Evolutionary conservation across 2,888 invertebrate species (phyloP), one percentile per base, ranked within the genome.

Genomic region (Limnephilus marmoratus): DNA sequence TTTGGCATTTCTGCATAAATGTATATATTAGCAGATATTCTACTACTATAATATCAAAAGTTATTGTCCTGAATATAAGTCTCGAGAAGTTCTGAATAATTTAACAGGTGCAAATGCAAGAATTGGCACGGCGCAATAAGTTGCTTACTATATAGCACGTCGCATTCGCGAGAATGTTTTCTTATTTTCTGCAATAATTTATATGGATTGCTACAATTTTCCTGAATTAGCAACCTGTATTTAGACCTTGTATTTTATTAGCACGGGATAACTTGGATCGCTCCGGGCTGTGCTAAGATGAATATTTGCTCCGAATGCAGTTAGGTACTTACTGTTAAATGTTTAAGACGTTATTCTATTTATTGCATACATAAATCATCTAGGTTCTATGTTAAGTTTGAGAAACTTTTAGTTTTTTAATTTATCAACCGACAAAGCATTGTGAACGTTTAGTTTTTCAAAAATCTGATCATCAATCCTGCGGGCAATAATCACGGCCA

Each of bases 401-500:
- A 3, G 68, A 24, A 68, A 9, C 9, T 24, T 24, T 7, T 68
- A 5, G 5, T 68, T 68, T 24, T n/a, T 68, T 24, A n/a, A 68
- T 24, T 9, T 68, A 24, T 24, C 68, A 68, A 68, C 68, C 68
- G 68, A 24, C 31, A 83, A 83, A 34, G 83, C 83, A 18, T 83
- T 83, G 37, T 83, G 2, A 83, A 24, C 37, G 15, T 83, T 41
- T 18, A 18, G 37, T 37, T 83, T 31, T 34, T 18, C 13, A 37
- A 24, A 68, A 68, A n/a, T 24, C 34, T 24, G 83, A 83, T 83
- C 83, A 83, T 83, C 83, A 83, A 83, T 83, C 37, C 83, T 83
- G 41, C 83, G 41, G 34, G 83, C 83, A 90, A 92, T 89, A 92
- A 92, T 92, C 90, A 92, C 34, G 83, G 37, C 41, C 85, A 68